Base-by-base conservation (phyloP, 2,797 vertebrate genomes). In the Bovichtus diacanthus region DNA sequence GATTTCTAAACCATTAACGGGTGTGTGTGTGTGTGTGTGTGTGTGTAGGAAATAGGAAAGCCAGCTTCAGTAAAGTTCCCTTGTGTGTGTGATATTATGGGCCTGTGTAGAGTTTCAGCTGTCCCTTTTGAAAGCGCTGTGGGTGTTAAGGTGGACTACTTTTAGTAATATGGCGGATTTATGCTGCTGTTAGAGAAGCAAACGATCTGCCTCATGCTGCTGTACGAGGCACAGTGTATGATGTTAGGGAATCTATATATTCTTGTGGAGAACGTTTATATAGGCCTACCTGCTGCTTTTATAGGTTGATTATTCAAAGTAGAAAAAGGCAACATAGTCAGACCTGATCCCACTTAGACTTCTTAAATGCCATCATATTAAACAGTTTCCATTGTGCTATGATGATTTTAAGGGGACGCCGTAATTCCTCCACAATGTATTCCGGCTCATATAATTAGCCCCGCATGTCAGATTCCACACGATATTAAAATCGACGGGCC, bases 51-150 rank as follows among this genome's bases (percentile, higher is more conserved):
- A n/a, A 29, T 25, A 61, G 59, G 49, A 63, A 70, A 79, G 61
- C 5, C 51, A 46, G 34, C 8, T 8, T 51, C 65, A 66, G 67
- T 78, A 21, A 60, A 66, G 31, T 50, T 70, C 53, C n/a, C 63
- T 41, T 36, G 74, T 62, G 44, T 83, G 68, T 49, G 58, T 31
- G 59, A 70, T 69, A 49, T 74, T 53, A 36, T 46, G 47, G 34
- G n/a, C n/a, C 54, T 49, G 49, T 69, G 64, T 83, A 85, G 69
- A 77, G 36, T 41, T 83, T 70, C 31, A 56, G 50, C 82, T 75
- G 81, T 76, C 85, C 71, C 25, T 70, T 19, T 12, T 69, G 74
- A 78, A 76, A 70, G 63, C 15, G 3, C 31, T 56, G 44, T 41
- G 63, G 62, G 74, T 61, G 71, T 71, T 27, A 51, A 70, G 60